Conservation (phyloP, 2,797 vertebrate genomes). For the Hydrophis major region DNA sequence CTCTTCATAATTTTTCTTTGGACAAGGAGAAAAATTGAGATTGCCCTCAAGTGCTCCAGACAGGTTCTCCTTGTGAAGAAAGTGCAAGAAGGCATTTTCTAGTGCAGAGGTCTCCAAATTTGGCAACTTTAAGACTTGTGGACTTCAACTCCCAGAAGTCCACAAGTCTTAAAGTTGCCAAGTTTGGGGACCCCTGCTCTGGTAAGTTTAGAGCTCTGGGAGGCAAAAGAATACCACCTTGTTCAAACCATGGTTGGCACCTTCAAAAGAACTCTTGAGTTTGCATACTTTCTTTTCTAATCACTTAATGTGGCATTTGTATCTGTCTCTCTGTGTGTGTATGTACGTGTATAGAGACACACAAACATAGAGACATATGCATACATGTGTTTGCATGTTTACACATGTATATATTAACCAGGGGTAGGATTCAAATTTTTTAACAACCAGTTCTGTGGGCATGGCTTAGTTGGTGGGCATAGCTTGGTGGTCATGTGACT, state of each 20-base stretch:
- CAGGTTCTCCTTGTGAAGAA: background rate
- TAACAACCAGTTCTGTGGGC: no score
- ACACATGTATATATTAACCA: background rate
- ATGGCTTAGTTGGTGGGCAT: no score
- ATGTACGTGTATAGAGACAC: background rate
- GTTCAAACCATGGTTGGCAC: background rate
- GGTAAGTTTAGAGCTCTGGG: background rate
- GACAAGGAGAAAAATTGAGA: background rate
- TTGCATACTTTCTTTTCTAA: background rate
- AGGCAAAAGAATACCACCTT: background rate
- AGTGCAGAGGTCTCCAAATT: no score
- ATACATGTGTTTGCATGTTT: background rate
- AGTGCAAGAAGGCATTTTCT: background rate
- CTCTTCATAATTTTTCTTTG: background rate
- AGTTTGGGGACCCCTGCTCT: no score
- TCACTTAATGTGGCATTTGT: background rate
- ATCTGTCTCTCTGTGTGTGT: rapidly evolving
- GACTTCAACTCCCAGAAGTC: no score
- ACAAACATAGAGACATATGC: background rate
- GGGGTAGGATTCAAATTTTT: no score
- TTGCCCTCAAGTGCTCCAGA: background rate
- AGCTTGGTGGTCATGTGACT: no score
- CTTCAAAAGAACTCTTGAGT: background rate
- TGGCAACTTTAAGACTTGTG: no score
- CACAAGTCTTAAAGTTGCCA: no score